phyloP scores from a whole-genome alignment of 2,113 vertebrate species.

The Hydropotes inermis region DNA sequence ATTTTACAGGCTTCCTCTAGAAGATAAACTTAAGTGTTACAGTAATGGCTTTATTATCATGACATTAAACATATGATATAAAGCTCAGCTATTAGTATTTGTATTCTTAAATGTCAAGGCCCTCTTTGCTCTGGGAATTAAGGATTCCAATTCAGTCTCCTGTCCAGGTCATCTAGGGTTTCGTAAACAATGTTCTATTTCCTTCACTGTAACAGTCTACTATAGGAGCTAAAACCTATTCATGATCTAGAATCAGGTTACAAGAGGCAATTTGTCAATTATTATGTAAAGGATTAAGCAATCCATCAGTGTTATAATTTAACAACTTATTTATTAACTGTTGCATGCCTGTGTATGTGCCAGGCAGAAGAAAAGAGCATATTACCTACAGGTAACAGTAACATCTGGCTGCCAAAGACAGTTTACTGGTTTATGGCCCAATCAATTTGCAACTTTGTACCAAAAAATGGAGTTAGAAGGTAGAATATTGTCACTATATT shows the following conservation, averaged over 20 bases:
- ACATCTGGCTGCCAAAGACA: neutral
- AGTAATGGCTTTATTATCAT: neutral
- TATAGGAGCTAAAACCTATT: neutral
- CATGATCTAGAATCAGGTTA: neutral
- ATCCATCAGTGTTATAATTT: neutral
- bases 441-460: neutral
- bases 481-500: neutral
- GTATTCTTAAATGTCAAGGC: conserved; percentile 1
- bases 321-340: neutral
- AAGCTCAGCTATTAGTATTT: neutral
- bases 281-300: neutral
- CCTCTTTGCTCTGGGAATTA: neutral
- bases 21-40: neutral
- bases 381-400: neutral
- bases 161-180: neutral
- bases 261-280: neutral
- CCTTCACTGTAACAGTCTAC: neutral
- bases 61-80: neutral
- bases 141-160: neutral
- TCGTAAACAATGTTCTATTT: neutral
- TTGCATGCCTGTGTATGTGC: neutral
- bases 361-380: neutral
- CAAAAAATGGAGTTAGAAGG: neutral
- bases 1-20: neutral
- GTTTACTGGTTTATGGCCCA: neutral